Percentiles rank a stretch among this genome's conserved stretches.
These are phyloP conservation scores for Calliopsis andreniformis DNA, from an alignment of 1,140 invertebrate species.

Conservation along the genomic window DNA sequence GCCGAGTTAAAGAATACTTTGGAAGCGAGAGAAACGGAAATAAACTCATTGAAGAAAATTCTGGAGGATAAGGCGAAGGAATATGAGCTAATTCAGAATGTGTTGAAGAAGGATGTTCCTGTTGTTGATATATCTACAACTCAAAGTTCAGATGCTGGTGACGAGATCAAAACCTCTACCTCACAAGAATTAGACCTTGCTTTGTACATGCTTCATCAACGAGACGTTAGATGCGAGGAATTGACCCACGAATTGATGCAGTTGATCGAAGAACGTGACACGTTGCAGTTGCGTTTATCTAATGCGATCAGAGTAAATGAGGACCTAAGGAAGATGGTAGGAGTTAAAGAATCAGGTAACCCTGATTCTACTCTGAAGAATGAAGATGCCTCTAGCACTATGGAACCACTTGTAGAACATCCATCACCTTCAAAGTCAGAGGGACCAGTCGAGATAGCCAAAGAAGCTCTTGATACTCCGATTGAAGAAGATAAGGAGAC, in stretches of 20 bases:
- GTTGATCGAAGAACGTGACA: constrained; percentile 92
- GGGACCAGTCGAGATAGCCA: constrained; percentile 76
- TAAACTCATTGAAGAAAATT: constrained; percentile 85
- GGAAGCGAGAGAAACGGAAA: constrained; percentile 86
- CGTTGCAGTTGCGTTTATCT: constrained; percentile 89
- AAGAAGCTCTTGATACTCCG: constrained; percentile 74
- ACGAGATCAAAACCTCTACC: not conserved
- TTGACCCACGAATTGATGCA: constrained; percentile 92
- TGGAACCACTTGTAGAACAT: constrained; percentile 64
- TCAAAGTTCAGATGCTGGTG: constrained; percentile 3
- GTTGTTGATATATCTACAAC: constrained; percentile 33
- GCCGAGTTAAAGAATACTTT: constrained; percentile 82
- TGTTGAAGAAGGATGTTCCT: constrained; percentile 64
- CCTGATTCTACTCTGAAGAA: constrained; percentile 69
- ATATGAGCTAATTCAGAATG: constrained; percentile 79
- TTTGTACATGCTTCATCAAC: constrained; percentile 92
- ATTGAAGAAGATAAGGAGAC: constrained; percentile 72
- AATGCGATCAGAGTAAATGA: constrained; percentile 89
- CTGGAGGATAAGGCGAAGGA: constrained; percentile 83
- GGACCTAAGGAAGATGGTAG: constrained; percentile 74
- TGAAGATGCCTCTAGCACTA: constrained; percentile 21
- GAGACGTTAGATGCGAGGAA: constrained; percentile 94
- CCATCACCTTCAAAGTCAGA: constrained; percentile 70
- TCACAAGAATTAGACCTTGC: constrained; percentile 89
- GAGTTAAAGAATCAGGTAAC: too few species aligned